Percentiles rank a stretch among this genome's conserved stretches.
Conservation (phyloP, 2,797 vertebrate species). For the Bucorvus abyssinicus region DNA sequence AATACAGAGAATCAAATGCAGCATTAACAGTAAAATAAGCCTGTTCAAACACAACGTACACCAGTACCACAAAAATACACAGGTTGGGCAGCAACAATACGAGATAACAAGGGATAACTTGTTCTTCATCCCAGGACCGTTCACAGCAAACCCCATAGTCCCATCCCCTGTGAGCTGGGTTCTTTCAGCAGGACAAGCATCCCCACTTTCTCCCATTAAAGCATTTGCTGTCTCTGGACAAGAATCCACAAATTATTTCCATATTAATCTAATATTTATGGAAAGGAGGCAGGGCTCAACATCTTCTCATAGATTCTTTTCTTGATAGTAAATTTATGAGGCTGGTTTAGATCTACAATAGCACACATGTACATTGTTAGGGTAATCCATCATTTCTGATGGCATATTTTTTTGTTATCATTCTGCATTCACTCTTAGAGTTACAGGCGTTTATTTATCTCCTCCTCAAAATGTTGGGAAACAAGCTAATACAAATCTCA, state of each 20-base stretch:
- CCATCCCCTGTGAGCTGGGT: neutral
- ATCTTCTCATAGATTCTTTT: neutral
- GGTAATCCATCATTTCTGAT: constrained; percentile 61
- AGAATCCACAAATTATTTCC: neutral
- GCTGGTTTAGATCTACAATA: constrained; percentile 1
- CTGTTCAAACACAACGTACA: neutral
- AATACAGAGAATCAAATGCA: neutral
- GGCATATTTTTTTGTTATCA: constrained; percentile 35
- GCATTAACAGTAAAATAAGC: neutral
- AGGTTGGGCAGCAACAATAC: neutral
- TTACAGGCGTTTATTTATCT: constrained; percentile 46
- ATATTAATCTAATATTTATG: neutral
- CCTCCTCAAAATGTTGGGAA: constrained; percentile 13
- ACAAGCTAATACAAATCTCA: constrained; percentile 63
- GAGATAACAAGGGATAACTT: neutral
- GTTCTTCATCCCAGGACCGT: neutral
- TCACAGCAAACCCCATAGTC: neutral
- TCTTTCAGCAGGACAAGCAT: neutral
- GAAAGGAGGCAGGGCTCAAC: neutral
- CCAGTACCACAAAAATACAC: neutral
- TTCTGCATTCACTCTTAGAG: constrained; percentile 12
- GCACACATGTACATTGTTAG: neutral
- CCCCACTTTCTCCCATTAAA: neutral
- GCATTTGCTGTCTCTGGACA: neutral
- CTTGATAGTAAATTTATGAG: constrained; percentile 34